Percentiles rank a stretch among this genome's conserved stretches.
Conservation (phyloP, 2,888 invertebrate species). For the Homarus gammarus region DNA sequence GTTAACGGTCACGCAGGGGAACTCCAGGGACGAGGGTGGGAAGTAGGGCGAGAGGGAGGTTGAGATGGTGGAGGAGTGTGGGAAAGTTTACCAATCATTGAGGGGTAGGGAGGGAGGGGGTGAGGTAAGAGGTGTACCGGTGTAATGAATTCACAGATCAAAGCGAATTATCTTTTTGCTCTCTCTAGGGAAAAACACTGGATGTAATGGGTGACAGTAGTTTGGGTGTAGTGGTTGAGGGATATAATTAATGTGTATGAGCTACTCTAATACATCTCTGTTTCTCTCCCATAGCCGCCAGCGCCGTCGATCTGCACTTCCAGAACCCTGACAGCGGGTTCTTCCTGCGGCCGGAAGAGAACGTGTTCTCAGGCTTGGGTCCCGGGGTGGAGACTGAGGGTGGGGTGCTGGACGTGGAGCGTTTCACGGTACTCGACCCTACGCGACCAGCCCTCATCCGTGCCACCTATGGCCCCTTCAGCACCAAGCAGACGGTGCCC, state of each 20-base stretch:
- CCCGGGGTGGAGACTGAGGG: constrained; percentile 50
- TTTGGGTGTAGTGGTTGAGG: not conserved
- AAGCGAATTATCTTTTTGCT: not conserved
- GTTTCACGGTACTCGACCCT: constrained; percentile 94
- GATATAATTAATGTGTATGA: too few relatives aligned
- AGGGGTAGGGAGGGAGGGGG: not conserved
- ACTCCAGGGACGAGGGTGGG: not conserved
- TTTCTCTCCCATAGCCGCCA: constrained; percentile 8
- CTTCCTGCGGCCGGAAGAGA: constrained; percentile 68
- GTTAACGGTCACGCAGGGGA: not conserved
- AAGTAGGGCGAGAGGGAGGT: not conserved
- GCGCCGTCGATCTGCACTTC: constrained; percentile 71
- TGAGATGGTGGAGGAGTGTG: not conserved
- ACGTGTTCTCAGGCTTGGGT: not conserved
- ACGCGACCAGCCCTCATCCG: constrained; percentile 93
- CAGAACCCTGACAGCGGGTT: constrained; percentile 75
- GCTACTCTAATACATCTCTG: not conserved
- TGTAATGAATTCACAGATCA: not conserved
- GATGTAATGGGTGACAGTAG: too few relatives aligned
- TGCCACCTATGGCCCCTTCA: constrained; percentile 96
- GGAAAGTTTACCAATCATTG: too few relatives aligned
- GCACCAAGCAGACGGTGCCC: constrained; percentile 95
- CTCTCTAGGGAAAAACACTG: too few relatives aligned
- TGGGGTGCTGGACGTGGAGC: constrained; percentile 64
- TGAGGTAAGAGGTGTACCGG: not conserved